Percentiles rank a stretch among this genome's conserved stretches.
Evolutionary conservation across 2,888 invertebrate genomes (phyloP).

Genomic region (Calephelis perditalis): DNA sequence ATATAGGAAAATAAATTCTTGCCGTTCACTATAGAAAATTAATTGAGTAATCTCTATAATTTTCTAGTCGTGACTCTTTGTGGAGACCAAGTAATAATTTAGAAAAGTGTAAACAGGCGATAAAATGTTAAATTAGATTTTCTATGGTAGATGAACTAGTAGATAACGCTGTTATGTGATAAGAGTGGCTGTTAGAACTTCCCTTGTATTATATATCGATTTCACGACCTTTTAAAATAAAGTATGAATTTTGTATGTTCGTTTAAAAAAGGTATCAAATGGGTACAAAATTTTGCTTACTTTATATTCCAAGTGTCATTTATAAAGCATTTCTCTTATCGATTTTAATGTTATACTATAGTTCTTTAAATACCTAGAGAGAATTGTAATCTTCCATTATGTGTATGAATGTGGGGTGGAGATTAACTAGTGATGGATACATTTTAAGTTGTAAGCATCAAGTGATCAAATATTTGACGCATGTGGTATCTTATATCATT

Average conservation of each 20-base stretch:
- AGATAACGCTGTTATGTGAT: conserved; percentile 71
- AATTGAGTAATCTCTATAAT: background rate
- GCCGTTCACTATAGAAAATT: background rate
- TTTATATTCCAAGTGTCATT: conserved; percentile 50
- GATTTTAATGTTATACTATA: conserved; percentile 49
- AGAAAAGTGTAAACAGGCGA: conserved; percentile 65
- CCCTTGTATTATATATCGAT: conserved; percentile 38
- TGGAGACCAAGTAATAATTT: conserved; percentile 33
- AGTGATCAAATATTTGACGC: background rate
- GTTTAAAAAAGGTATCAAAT: conserved; percentile 53
- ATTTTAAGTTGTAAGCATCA: conserved; percentile 5
- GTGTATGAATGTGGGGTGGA: conserved; percentile 17
- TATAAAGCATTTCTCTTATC: conserved; percentile 54
- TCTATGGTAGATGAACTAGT: conserved; percentile 71
- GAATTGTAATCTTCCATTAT: conserved; percentile 46
- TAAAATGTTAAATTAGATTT: conserved; percentile 71
- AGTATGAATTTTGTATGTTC: conserved; percentile 26
- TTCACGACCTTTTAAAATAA: conserved; percentile 21
- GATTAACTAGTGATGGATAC: conserved; percentile 9
- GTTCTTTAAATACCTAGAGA: conserved; percentile 38
- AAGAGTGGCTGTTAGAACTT: conserved; percentile 74
- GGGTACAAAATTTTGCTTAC: conserved; percentile 54
- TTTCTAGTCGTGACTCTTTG: background rate
- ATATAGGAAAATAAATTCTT: background rate
- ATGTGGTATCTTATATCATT: no score